A percentile compares a stretch with the other conserved stretches of the same genome.
Conservation (phyloP, 2,888 invertebrate genomes). For the Melangyna quadrimaculata region DNA sequence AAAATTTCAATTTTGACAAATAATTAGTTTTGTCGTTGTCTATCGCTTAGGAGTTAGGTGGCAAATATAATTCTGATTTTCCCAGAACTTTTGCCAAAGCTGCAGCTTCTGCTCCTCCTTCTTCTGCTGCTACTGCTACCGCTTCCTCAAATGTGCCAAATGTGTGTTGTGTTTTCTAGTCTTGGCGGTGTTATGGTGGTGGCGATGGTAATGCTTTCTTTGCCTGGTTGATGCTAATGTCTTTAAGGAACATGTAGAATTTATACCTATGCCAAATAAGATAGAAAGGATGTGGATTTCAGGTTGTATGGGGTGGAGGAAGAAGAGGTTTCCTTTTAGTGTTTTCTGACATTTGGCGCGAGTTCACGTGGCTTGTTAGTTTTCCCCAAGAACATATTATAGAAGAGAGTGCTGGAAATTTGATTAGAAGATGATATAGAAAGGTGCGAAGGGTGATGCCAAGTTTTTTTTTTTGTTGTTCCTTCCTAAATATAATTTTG, state of each 20-base stretch:
- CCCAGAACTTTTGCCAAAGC: background rate
- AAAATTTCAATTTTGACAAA: conserved; percentile 67
- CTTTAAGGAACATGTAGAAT: conserved; percentile 58
- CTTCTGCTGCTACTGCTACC: background rate
- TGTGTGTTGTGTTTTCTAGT: conserved; percentile 60
- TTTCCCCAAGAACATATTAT: conserved; percentile 39
- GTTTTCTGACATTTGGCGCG: conserved; percentile 67
- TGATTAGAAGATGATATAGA: conserved; percentile 65
- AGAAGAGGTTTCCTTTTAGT: conserved; percentile 5
- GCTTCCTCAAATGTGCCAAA: conserved; percentile 60
- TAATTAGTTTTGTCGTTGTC: conserved; percentile 71
- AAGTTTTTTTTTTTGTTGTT: conserved; percentile 27
- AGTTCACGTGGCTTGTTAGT: conserved; percentile 69
- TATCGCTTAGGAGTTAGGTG: conserved; percentile 41
- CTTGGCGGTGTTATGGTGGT: background rate
- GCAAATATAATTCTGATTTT: background rate
- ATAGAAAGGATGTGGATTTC: conserved; percentile 23
- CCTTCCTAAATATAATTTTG: background rate
- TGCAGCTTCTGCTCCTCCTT: conserved; percentile 6
- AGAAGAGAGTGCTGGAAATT: conserved; percentile 39
- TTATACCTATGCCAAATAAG: conserved; percentile 39
- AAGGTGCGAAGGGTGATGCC: conserved; percentile 43
- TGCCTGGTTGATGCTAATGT: conserved; percentile 62
- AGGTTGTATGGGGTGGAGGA: background rate
- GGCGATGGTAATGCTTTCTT: conserved; percentile 54